These are phyloP conservation scores for Propithecus perrieri DNA, from an alignment of 2,797 vertebrate genomes.

Conservation along the genomic window DNA sequence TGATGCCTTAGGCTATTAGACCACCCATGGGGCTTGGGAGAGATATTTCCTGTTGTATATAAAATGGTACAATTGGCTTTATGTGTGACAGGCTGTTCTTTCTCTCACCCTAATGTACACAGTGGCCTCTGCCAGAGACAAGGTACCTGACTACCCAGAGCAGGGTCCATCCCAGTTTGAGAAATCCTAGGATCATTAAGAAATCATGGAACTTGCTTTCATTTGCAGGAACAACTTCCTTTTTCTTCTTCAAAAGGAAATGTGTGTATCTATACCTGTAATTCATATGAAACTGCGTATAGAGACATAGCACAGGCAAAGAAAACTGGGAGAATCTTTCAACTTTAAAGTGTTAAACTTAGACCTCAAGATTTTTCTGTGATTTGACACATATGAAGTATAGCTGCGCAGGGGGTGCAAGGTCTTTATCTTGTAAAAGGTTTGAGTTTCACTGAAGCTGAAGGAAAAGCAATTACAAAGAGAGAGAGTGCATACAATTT, in stretches of 20 bases:
- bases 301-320: not conserved
- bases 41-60: conserved; percentile 42
- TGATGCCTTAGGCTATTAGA: conserved; percentile 41
- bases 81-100: not conserved
- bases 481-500: not conserved
- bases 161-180: not conserved
- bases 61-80: conserved; percentile 54
- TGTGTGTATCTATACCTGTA: not conserved
- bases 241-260: conserved; percentile 18
- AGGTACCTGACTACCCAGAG: conserved; percentile 1
- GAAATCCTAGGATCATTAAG: conserved; percentile 55
- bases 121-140: not conserved
- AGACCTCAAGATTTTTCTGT: not conserved
- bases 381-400: not conserved
- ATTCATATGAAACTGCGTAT: not conserved
- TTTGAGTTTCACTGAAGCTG: not conserved
- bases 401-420: not conserved
- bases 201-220: conserved; percentile 48
- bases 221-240: conserved; percentile 42
- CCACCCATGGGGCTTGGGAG: conserved; percentile 26
- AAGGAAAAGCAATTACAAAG: not conserved
- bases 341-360: not conserved
- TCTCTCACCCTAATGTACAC: not conserved
- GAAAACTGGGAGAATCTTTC: not conserved
- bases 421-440: not conserved